These are phyloP conservation scores for Drosophila nigrodunni DNA, from an alignment of 1,140 invertebrate species.

Conservation along the genomic window DNA sequence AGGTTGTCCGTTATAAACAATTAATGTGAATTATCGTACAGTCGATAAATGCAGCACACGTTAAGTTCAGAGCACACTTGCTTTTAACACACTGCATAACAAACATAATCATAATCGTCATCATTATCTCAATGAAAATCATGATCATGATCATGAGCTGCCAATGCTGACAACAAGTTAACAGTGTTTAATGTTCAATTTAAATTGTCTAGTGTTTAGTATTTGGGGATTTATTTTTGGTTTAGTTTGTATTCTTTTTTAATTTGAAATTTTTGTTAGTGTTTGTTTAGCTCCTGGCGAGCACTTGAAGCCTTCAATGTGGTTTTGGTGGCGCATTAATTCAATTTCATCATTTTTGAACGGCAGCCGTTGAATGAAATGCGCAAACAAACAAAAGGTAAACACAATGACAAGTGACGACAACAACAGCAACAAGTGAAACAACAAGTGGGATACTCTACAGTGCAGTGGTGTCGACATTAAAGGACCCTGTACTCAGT, in stretches of 20 bases:
- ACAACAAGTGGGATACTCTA: neutral
- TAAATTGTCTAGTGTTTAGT: neutral
- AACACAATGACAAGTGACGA: slow-evolving; percentile 63
- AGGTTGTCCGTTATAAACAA: slow-evolving; percentile 12
- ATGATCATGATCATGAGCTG: slow-evolving; percentile 37
- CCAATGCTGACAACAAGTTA: slow-evolving; percentile 13
- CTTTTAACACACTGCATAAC: neutral
- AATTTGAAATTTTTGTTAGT: slow-evolving; percentile 21
- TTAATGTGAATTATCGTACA: slow-evolving; percentile 3
- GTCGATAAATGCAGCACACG: neutral
- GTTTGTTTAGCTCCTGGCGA: slow-evolving; percentile 67
- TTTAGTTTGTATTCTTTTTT: neutral
- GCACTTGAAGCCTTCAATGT: slow-evolving; percentile 71
- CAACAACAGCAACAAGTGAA: neutral
- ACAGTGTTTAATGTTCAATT: neutral
- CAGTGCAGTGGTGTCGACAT: too few species aligned
- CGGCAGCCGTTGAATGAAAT: slow-evolving; percentile 49
- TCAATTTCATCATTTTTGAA: slow-evolving; percentile 57
- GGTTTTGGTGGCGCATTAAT: slow-evolving; percentile 38
- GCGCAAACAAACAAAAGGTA: slow-evolving; percentile 61
- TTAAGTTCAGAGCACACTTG: neutral
- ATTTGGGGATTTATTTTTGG: neutral
- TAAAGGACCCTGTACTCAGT: too few species aligned
- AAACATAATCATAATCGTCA: neutral
- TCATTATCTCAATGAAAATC: slow-evolving; percentile 6